These are phyloP conservation scores for Cephus pulcher DNA, from an alignment of 2,888 invertebrate genomes.

Conservation along the genomic window DNA sequence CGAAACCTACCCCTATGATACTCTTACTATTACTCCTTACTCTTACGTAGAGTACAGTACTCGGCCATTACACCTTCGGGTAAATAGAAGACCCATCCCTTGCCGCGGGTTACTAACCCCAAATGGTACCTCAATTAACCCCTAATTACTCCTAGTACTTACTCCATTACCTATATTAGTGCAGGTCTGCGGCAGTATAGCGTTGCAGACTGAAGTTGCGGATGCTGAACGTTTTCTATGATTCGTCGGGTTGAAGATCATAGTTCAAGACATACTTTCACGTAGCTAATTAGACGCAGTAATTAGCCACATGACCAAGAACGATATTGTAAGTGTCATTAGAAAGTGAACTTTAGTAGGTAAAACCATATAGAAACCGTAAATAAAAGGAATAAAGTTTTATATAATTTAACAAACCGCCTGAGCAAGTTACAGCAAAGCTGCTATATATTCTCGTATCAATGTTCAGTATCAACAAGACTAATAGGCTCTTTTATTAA, in stretches of 20 bases:
- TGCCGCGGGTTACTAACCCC: background rate
- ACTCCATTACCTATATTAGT: background rate
- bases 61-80: background rate
- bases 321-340: background rate
- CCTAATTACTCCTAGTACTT: constrained; percentile 9
- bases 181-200: background rate
- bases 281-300: background rate
- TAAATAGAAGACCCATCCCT: background rate
- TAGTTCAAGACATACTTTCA: background rate
- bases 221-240: background rate
- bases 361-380: background rate
- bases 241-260: background rate
- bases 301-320: background rate
- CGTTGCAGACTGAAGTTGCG: background rate
- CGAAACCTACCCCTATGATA: constrained; percentile 1
- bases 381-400: background rate
- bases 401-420: background rate
- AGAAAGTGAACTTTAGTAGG: background rate
- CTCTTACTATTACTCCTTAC: constrained; percentile 1
- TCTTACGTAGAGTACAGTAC: background rate
- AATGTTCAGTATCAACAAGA: background rate
- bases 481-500: background rate
- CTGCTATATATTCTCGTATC: background rate
- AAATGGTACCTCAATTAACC: constrained; percentile 19
- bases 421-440: background rate